Evolutionary conservation across 1,140 invertebrate genomes (phyloP).

Genomic region (Babylonia areolata): DNA sequence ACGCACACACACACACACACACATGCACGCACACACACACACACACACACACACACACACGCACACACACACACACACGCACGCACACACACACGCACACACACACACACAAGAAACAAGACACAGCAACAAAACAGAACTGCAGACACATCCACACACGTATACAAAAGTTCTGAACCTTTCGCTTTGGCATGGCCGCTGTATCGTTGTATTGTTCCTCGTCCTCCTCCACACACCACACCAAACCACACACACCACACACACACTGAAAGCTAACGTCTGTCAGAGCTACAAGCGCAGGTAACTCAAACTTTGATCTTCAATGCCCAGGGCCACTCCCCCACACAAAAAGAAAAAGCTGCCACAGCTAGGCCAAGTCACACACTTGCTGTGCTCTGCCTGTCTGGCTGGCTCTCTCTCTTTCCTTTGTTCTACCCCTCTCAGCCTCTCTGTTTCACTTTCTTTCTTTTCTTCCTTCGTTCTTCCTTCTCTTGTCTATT

Average conservation of each 20-base stretch:
- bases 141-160: neutral
- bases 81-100: neutral
- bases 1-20: neutral
- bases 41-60: neutral
- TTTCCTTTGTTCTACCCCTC: neutral
- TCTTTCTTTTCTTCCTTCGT: neutral
- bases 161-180: neutral
- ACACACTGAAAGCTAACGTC: too few relatives aligned
- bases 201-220: neutral
- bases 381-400: neutral
- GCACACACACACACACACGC: neutral
- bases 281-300: neutral
- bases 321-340: too few relatives aligned
- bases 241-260: too few relatives aligned
- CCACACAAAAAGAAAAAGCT: too few relatives aligned
- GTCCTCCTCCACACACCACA: neutral
- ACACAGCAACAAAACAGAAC: neutral
- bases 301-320: too few relatives aligned
- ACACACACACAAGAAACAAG: neutral
- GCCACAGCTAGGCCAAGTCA: too few relatives aligned
- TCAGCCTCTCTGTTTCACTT: neutral
- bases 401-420: neutral
- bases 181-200: neutral
- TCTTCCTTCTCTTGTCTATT: too few relatives aligned
- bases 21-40: neutral